These are phyloP conservation scores for Caenorhabditis becei DNA, from an alignment of 2,888 invertebrate species.

Conservation along the genomic window DNA sequence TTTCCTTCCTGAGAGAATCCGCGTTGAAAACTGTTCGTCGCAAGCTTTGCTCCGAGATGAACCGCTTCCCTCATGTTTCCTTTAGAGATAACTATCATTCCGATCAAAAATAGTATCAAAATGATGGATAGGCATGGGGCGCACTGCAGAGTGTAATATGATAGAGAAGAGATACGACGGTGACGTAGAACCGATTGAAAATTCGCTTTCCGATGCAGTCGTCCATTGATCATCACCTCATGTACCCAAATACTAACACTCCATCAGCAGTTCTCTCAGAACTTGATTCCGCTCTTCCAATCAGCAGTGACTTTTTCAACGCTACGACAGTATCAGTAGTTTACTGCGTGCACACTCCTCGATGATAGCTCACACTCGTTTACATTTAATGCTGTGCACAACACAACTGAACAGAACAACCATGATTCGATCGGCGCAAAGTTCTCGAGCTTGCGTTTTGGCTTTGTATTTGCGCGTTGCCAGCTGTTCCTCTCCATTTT, in stretches of 20 bases:
- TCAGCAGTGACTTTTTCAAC: background rate
- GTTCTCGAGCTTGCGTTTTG: slow-evolving; percentile 5
- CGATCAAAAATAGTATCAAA: slow-evolving; percentile 41
- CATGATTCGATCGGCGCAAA: slow-evolving; percentile 14
- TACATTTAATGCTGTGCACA: background rate
- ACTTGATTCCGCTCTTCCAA: slow-evolving; percentile 6
- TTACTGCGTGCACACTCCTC: slow-evolving; percentile 19
- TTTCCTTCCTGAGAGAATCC: background rate
- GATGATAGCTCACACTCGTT: background rate
- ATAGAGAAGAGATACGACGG: slow-evolving; percentile 33
- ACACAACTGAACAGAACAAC: slow-evolving; percentile 8
- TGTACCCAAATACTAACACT: slow-evolving; percentile 22
- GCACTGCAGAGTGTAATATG: slow-evolving; percentile 8
- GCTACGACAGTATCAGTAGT: slow-evolving; percentile 23
- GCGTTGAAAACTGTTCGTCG: background rate
- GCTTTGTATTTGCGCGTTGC: slow-evolving; percentile 41
- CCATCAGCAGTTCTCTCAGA: slow-evolving; percentile 12
- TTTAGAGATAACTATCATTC: background rate
- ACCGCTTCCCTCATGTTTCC: no score
- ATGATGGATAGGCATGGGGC: slow-evolving; percentile 20
- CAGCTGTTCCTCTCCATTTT: slow-evolving; percentile 33
- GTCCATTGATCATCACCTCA: slow-evolving; percentile 40
- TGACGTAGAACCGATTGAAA: slow-evolving; percentile 11
- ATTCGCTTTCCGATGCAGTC: slow-evolving; percentile 19
- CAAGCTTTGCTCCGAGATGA: no score